phyloP scores from a whole-genome alignment of 2,888 invertebrate genomes.

The Anagyrus pseudococci region DNA sequence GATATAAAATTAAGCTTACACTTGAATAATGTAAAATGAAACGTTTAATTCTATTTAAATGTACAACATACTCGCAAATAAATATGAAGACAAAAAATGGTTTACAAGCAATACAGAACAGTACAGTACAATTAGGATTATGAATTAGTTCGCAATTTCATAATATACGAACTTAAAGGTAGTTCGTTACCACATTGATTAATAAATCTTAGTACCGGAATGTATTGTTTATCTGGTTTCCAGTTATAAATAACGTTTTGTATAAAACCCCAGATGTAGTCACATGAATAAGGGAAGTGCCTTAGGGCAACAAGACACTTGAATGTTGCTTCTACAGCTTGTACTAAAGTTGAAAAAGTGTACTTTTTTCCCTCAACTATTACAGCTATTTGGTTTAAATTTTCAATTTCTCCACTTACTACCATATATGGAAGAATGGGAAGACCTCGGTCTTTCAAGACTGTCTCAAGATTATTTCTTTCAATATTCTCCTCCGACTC shows the following conservation, averaged over 20 bases:
- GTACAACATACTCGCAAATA: background rate
- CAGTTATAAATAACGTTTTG: background rate
- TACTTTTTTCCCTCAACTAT: background rate
- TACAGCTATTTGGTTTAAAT: background rate
- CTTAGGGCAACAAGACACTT: background rate
- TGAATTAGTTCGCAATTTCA: background rate
- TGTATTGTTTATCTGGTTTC: background rate
- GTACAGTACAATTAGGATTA: background rate
- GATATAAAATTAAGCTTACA: too few species aligned
- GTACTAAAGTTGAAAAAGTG: background rate
- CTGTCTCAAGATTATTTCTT: too few species aligned
- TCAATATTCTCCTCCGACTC: too few species aligned
- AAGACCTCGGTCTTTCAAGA: too few species aligned
- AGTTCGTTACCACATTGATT: too few species aligned
- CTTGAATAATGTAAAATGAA: too few species aligned
- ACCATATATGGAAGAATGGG: too few species aligned
- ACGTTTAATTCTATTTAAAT: background rate
- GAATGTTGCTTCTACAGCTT: background rate
- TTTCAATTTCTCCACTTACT: background rate
- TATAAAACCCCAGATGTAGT: background rate
- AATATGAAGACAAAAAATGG: background rate
- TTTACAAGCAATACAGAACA: background rate
- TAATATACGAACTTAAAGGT: background rate
- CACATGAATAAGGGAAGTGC: background rate
- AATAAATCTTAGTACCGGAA: background rate